Evolutionary conservation across 1,140 invertebrate genomes (phyloP).

Genomic region (Steinernema khuongi): DNA sequence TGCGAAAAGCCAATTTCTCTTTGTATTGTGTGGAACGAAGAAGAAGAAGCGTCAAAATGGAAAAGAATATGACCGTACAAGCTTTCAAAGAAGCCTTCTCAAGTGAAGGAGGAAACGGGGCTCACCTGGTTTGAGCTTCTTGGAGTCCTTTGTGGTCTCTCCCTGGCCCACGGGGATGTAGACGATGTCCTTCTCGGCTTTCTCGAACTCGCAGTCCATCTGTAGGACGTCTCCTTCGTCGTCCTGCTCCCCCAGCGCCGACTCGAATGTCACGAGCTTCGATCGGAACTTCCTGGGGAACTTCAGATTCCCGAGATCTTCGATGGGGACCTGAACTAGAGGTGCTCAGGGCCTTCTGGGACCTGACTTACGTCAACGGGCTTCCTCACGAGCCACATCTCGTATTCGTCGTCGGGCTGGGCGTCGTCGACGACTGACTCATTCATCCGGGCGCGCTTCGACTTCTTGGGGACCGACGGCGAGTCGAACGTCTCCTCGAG

Average conservation of each 20-base stretch:
- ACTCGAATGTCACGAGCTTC: background rate
- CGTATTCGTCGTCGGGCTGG: no score
- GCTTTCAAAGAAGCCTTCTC: no score
- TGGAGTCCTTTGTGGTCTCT: background rate
- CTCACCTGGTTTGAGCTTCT: constrained; percentile 2
- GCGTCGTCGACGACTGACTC: no score
- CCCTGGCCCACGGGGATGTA: background rate
- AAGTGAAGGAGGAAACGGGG: no score
- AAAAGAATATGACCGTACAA: no score
- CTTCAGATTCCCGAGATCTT: background rate
- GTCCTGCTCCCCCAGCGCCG: background rate
- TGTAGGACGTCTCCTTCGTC: background rate
- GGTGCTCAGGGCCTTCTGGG: background rate
- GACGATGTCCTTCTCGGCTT: constrained; percentile 4
- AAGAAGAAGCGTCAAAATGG: no score
- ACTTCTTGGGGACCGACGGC: no score
- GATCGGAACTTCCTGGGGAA: background rate
- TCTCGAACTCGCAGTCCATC: constrained; percentile 2
- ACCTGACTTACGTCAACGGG: background rate
- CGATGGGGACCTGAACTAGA: background rate
- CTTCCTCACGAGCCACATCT: constrained; percentile 3
- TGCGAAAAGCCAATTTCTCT: no score
- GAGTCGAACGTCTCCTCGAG: no score
- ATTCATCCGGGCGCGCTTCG: no score
- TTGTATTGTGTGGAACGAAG: no score